Base-by-base conservation (phyloP, 2,888 invertebrate species). In the Morpho achilles region DNA sequence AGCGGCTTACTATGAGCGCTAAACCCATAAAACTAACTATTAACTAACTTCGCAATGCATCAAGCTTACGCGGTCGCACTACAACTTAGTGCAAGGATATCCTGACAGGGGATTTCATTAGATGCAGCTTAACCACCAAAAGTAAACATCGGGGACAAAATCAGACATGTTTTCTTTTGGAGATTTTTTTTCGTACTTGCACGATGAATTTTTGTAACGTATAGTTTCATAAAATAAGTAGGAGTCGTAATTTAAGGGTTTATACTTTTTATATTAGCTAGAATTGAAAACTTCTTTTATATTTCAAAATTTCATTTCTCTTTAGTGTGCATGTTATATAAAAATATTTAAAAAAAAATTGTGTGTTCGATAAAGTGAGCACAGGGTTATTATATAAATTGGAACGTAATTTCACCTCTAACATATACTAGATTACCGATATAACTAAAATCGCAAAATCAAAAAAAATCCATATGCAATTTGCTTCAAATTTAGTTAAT, bases 21-120 rank as follows among this genome's bases (percentile, higher is more conserved):
- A 32, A 32, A 32, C 32, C 32, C 32, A 32, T 32, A 48, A 48
- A 48, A 32, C 32, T 48, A 32, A 48, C 2, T 48, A 23, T 48
- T 9, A 48, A 4, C n/a, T 32, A 10, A 52, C 44, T 10, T 51
- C n/a, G 42, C n/a, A 51, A 42, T 23, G 46, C 40, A 53, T 46
- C 53, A 48, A 54, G 42, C n/a, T 16, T 7, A 42, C n/a, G 22
- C 10, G 10, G 32, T 67, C 69, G 63, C 56, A 66, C 67, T 79
- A 79, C 66, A 71, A 78, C 74, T 73, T 68, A 77, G 80, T 87
- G 87, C 86, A 88, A 77, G 84, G 76, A 79, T 83, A 82, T 80
- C 76, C 80, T 84, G 87, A 87, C 88, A 87, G 84, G 81, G 84
- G 87, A 87, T 88, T 90, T 90, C 89, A 90, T 90, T 90, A 90